These are phyloP conservation scores for Neosilurus mollespiculum DNA, from an alignment of 2,797 vertebrate genomes.

Conservation along the genomic window DNA sequence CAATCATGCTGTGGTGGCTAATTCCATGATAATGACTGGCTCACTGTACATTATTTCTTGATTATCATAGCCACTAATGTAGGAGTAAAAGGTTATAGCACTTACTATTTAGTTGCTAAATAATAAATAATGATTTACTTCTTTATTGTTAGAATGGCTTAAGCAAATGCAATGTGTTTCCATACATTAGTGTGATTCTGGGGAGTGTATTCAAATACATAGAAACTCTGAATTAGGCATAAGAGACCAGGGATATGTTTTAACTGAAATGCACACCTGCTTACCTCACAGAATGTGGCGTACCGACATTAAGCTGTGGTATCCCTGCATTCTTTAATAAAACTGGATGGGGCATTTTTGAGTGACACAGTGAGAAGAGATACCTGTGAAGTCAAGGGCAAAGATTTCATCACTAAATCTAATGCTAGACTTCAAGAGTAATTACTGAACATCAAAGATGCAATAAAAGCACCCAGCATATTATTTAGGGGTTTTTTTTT, in stretches of 20 bases:
- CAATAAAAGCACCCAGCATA: slow-evolving; percentile 52
- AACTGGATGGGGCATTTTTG: slow-evolving; percentile 75
- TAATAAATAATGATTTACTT: neutral
- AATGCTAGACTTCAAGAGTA: slow-evolving; percentile 72
- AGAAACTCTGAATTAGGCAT: slow-evolving; percentile 66
- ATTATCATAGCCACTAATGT: no score
- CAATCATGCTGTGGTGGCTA: no score
- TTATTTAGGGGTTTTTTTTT: neutral
- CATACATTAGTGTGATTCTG: neutral
- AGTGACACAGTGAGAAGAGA: slow-evolving; percentile 69
- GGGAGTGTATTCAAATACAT: neutral
- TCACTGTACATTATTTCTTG: no score
- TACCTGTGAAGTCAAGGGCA: slow-evolving; percentile 75
- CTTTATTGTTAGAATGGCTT: neutral
- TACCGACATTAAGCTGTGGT: slow-evolving; percentile 60
- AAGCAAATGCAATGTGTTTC: neutral
- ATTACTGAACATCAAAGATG: slow-evolving; percentile 72
- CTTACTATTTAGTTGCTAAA: neutral
- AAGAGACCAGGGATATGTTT: slow-evolving; percentile 57
- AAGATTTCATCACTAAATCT: slow-evolving; percentile 68
- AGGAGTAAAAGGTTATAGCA: neutral
- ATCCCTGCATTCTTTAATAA: slow-evolving; percentile 69
- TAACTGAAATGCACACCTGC: slow-evolving; percentile 67
- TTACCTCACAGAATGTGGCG: no score
- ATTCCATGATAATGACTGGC: no score